Evolutionary conservation across 2,797 vertebrate genomes (phyloP).

Genomic region (Pipistrellus pygmaeus): DNA sequence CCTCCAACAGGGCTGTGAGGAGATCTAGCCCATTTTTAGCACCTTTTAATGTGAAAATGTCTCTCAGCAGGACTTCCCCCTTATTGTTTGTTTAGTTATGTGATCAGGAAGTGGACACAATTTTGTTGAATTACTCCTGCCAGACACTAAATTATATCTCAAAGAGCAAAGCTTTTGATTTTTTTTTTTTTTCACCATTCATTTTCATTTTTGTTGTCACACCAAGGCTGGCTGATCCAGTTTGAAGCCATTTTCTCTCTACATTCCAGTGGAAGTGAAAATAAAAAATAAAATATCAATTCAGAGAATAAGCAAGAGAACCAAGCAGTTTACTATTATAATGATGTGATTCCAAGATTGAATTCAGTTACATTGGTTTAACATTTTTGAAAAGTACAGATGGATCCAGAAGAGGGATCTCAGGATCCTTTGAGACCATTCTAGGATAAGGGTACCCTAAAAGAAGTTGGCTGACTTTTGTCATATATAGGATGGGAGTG

Average conservation of each 20-base stretch:
- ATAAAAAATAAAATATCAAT: background rate
- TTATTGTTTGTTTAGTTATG: slow-evolving; percentile 83
- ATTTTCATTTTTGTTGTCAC: slow-evolving; percentile 73
- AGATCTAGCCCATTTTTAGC: slow-evolving; percentile 82
- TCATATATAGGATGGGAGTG: background rate
- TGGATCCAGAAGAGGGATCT: background rate
- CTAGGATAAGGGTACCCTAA: background rate
- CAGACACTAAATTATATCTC: slow-evolving; percentile 80
- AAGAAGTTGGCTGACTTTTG: background rate
- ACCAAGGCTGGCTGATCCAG: slow-evolving; percentile 28
- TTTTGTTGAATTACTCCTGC: slow-evolving; percentile 82
- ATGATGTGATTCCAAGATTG: background rate
- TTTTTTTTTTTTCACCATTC: slow-evolving; percentile 63
- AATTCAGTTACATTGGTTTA: slow-evolving; percentile 20
- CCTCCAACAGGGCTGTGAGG: slow-evolving; percentile 76
- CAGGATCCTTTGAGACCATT: background rate
- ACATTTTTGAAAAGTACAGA: background rate
- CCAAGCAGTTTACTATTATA: background rate
- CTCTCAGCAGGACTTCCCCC: slow-evolving; percentile 77
- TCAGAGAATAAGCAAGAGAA: slow-evolving; percentile 15
- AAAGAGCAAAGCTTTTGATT: slow-evolving; percentile 74
- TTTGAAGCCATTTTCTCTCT: slow-evolving; percentile 67
- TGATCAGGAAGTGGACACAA: slow-evolving; percentile 80
- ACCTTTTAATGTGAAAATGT: slow-evolving; percentile 85
- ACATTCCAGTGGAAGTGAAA: slow-evolving; percentile 55